phyloP scores from a whole-genome alignment of 2,797 vertebrate genomes.

The Gallirallus australis region DNA sequence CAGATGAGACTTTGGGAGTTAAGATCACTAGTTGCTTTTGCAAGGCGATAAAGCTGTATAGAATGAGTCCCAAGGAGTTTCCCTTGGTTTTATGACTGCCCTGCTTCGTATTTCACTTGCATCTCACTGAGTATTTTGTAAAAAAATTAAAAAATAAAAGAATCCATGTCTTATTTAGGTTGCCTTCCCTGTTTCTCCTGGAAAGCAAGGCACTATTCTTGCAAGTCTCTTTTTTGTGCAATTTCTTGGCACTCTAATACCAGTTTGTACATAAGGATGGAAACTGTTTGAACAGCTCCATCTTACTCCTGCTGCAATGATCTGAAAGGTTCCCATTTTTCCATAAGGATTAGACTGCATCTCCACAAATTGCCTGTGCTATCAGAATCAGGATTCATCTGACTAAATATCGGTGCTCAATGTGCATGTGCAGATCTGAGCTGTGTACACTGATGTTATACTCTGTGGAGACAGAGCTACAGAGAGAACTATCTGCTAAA shows the following conservation, averaged over 20 bases:
- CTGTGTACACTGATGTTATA: not conserved
- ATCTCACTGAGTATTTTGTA: not conserved
- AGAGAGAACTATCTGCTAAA: not conserved
- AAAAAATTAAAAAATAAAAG: not conserved
- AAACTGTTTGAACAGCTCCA: not conserved
- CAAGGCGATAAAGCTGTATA: not conserved
- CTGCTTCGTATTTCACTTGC: not conserved
- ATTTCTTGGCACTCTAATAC: not conserved
- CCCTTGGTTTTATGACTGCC: not conserved
- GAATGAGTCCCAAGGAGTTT: not conserved
- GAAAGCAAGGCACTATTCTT: not conserved
- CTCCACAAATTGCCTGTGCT: not conserved
- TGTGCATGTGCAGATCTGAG: not conserved
- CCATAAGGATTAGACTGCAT: not conserved
- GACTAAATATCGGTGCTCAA: conserved; percentile 11
- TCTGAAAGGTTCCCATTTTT: not conserved
- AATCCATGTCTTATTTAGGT: not conserved
- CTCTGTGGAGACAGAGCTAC: not conserved
- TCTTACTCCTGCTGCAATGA: not conserved
- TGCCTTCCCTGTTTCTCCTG: not conserved
- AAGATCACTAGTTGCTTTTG: not conserved
- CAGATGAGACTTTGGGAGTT: not conserved
- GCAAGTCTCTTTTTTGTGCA: not conserved
- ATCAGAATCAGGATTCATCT: not conserved
- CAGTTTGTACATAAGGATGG: not conserved